Conservation (phyloP, 1,140 invertebrate genomes). For the Grapholita molesta region DNA sequence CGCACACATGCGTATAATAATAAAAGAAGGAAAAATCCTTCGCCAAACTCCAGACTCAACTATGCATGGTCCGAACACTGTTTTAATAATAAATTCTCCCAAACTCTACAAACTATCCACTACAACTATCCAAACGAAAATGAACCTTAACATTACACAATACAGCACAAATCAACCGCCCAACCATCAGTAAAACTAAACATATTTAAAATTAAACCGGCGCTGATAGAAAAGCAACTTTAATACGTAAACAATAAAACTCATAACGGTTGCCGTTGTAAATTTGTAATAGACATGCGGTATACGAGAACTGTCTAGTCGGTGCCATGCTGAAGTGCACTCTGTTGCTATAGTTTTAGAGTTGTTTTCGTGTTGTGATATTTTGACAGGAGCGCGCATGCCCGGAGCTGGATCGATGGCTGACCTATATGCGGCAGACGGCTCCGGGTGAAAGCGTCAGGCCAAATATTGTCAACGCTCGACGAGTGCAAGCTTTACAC, state of each 20-base stretch:
- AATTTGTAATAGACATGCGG: background rate
- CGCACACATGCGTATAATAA: background rate
- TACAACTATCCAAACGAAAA: background rate
- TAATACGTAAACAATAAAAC: background rate
- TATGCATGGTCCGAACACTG: background rate
- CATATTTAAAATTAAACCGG: background rate
- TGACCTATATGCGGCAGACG: conserved; percentile 58
- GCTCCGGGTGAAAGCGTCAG: background rate
- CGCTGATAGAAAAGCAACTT: background rate
- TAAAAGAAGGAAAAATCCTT: background rate
- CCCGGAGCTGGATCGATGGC: conserved; percentile 55
- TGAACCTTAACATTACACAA: background rate
- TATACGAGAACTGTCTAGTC: background rate
- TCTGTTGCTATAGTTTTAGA: conserved; percentile 19
- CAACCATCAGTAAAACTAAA: background rate
- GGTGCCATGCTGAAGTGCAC: background rate
- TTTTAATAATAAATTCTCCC: background rate
- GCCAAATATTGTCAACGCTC: background rate
- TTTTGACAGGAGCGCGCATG: conserved; percentile 35
- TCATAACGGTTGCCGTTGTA: background rate
- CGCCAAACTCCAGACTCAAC: background rate
- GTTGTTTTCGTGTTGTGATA: conserved; percentile 32
- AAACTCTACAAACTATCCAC: background rate
- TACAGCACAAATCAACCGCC: background rate
- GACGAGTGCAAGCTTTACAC: background rate